Evolutionary conservation across 2,113 vertebrate genomes (phyloP), one percentile per base, ranked within the genome.

Genomic region (Osmerus eperlanus): DNA sequence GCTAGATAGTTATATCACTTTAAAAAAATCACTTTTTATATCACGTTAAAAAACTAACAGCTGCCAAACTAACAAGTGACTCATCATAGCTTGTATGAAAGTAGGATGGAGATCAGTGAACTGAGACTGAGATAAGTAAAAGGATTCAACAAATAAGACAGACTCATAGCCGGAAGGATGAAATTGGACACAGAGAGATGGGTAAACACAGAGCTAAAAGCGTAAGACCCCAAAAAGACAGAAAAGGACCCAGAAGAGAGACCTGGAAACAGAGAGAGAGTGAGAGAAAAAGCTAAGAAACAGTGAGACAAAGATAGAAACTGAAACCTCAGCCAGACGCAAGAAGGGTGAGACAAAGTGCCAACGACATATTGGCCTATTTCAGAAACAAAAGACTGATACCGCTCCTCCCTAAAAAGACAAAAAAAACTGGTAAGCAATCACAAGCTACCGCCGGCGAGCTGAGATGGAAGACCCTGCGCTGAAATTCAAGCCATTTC

Each of bases 401-500:
- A 21, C 5, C 23, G 4, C 25, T 15, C 15, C 54, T n/a, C 54
- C 54, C 54, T 9, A 67, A 23, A 53, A 53, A 41, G 19, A 23
- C 47, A 15, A 4, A 15, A 11, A 55, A 9, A 52, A 36, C 9
- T 16, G 21, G n/a, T 54, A 3, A 67, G 21, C 19, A 52, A 70
- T 1, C 16, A 61, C 16, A 41, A 68, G 60, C 56, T 55, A 15
- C 6, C 63, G 23, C 73, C 56, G 75, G 67, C 15, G 62, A 69
- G 18, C 11, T 6, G 60, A 62, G 3, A 16, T 4, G 11, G 59
- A 0, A 25, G 5, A 58, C 55, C 0, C 0, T 29, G 29, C 32
- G 71, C 28, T 75, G 70, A 81, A 75, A 86, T 64, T 68, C 61
- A 70, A 73, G 65, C 19, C 32, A 51, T 79, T 79, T 79, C 69